Conservation (phyloP, 1,140 invertebrate species). For the Periplaneta americana region DNA sequence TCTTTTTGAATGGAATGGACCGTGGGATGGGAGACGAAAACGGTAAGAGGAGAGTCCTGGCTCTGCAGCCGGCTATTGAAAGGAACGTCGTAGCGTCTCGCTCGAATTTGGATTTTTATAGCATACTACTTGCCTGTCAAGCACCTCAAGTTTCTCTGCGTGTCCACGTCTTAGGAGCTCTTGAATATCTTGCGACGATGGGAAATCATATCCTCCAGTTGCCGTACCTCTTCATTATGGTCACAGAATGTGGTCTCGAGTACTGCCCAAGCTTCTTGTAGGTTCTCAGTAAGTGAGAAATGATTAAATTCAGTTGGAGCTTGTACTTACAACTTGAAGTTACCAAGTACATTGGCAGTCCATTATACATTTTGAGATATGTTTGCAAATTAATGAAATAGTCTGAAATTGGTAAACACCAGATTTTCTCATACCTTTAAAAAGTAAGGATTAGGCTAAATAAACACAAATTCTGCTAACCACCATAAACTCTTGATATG, state of each 20-base stretch:
- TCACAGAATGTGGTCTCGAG: neutral
- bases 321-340: too few relatives aligned
- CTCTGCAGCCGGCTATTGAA: neutral
- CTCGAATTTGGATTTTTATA: neutral
- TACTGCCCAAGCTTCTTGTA: too few relatives aligned
- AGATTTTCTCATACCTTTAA: too few relatives aligned
- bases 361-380: too few relatives aligned
- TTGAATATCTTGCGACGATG: neutral
- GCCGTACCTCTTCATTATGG: neutral
- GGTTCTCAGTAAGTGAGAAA: too few relatives aligned
- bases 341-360: too few relatives aligned
- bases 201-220: neutral
- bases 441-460: too few relatives aligned
- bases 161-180: neutral
- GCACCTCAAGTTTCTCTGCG: neutral
- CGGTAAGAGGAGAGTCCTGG: neutral
- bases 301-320: too few relatives aligned
- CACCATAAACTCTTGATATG: too few relatives aligned
- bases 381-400: too few relatives aligned
- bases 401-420: too few relatives aligned
- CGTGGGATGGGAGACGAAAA: neutral
- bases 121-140: neutral
- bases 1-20: neutral
- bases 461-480: too few relatives aligned
- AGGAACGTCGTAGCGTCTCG: neutral